phyloP scores from a whole-genome alignment of 1,140 invertebrate species.

The Laupala kohalensis region DNA sequence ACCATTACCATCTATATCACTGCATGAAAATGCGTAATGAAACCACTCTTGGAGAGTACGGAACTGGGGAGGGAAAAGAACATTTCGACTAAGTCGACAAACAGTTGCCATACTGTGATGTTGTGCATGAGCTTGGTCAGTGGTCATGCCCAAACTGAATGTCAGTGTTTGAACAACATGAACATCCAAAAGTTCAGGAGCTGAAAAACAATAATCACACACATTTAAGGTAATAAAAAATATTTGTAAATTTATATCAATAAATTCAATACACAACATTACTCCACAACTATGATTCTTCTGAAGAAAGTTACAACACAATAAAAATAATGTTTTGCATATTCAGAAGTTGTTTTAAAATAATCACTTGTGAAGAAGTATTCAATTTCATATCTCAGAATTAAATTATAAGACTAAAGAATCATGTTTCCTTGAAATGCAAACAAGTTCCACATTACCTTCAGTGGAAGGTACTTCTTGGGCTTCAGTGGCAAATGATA shows the following conservation, averaged over 20 bases:
- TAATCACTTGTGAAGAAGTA: not conserved
- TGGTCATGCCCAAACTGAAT: constrained; percentile 65
- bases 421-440: too few species aligned
- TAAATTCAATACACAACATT: too few species aligned
- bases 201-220: constrained; percentile 16
- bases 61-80: constrained; percentile 90
- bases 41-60: constrained; percentile 92
- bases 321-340: not conserved
- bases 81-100: constrained; percentile 76
- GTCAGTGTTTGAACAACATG: constrained; percentile 79
- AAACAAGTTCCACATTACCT: constrained; percentile 36
- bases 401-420: too few species aligned
- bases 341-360: not conserved
- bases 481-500: constrained; percentile 89
- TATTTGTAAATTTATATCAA: not conserved
- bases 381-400: too few species aligned
- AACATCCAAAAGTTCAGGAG: constrained; percentile 34
- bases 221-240: constrained; percentile 21
- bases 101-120: constrained; percentile 85
- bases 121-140: constrained; percentile 48
- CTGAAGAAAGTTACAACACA: too few species aligned
- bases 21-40: constrained; percentile 86
- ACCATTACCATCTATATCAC: constrained; percentile 78
- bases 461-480: constrained; percentile 62
- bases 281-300: too few species aligned